Conservation (phyloP, 23 tunicate species). For the Phallusia fumigata region DNA sequence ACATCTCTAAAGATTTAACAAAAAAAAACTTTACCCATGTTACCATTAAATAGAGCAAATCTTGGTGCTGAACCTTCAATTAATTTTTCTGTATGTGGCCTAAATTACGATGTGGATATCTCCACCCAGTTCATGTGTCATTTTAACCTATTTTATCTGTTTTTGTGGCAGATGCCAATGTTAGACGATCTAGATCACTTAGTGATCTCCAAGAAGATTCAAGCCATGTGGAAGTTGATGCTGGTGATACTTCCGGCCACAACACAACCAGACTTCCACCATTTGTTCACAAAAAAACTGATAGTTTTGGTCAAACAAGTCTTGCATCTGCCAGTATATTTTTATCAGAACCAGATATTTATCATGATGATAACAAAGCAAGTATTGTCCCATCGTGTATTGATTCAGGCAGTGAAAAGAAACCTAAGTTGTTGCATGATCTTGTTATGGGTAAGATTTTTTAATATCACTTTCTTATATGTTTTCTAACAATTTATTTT, state of each 20-base stretch:
- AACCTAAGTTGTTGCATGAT: neutral
- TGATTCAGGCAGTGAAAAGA: slow-evolving; percentile 4
- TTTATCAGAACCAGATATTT: slow-evolving; percentile 40
- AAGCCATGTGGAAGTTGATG: neutral
- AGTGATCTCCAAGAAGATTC: slow-evolving; percentile 15
- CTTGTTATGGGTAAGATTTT: slow-evolving; percentile 7
- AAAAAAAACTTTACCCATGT: no score
- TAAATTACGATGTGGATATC: no score
- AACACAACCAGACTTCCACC: neutral
- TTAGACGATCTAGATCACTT: slow-evolving; percentile 34
- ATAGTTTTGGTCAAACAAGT: slow-evolving; percentile 47
- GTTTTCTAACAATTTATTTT: no score
- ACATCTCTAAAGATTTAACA: no score
- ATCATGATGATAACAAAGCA: slow-evolving; percentile 14
- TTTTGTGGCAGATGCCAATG: slow-evolving; percentile 21
- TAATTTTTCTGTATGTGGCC: no score
- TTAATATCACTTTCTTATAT: no score
- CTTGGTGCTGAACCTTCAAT: no score
- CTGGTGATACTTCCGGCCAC: neutral
- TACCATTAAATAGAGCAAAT: no score
- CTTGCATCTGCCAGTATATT: no score
- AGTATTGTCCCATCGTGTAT: neutral
- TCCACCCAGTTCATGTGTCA: no score
- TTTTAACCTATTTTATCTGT: no score
- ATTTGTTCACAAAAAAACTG: slow-evolving; percentile 24